Evolutionary conservation across 1,140 invertebrate genomes (phyloP).

Genomic region (Drosophila punjabiensis): DNA sequence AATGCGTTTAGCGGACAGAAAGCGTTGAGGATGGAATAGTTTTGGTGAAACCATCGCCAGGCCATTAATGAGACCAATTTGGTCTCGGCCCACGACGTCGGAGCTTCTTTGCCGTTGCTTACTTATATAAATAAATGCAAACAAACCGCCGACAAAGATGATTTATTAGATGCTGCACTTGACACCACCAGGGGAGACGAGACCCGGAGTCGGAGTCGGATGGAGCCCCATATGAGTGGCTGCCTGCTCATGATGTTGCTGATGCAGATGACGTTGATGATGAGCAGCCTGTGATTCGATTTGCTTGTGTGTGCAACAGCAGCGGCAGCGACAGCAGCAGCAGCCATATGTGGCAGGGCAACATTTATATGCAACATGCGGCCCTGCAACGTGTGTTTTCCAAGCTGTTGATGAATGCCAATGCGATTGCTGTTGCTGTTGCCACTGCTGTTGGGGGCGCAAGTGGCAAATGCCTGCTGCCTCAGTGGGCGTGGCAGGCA

Average conservation of each 20-base stretch:
- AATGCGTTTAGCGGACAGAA: slow-evolving; percentile 50
- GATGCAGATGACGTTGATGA: slow-evolving; percentile 60
- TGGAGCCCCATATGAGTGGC: slow-evolving; percentile 34
- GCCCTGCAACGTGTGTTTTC: slow-evolving; percentile 75
- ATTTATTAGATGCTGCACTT: slow-evolving; percentile 80
- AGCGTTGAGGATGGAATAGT: slow-evolving; percentile 65
- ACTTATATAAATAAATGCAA: slow-evolving; percentile 65
- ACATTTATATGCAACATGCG: slow-evolving; percentile 81
- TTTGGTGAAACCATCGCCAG: slow-evolving; percentile 67
- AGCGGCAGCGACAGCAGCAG: slow-evolving; percentile 16
- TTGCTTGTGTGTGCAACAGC: slow-evolving; percentile 42
- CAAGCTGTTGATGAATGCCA: slow-evolving; percentile 77
- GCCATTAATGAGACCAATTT: slow-evolving; percentile 77
- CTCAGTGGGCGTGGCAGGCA: slow-evolving; percentile 67
- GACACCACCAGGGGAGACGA: slow-evolving; percentile 47
- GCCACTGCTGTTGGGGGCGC: slow-evolving; percentile 36
- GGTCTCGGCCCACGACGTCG: slow-evolving; percentile 5
- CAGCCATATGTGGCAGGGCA: slow-evolving; percentile 59
- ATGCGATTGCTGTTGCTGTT: slow-evolving; percentile 53
- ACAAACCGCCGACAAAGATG: slow-evolving; percentile 76
- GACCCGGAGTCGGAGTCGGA: neutral
- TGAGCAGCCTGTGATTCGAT: slow-evolving; percentile 76
- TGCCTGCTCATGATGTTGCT: slow-evolving; percentile 29
- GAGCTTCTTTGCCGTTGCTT: neutral
- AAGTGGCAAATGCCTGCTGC: slow-evolving; percentile 69